Evolutionary conservation across 2,888 invertebrate species (phyloP).

Genomic region (Pedicia rivosa): DNA sequence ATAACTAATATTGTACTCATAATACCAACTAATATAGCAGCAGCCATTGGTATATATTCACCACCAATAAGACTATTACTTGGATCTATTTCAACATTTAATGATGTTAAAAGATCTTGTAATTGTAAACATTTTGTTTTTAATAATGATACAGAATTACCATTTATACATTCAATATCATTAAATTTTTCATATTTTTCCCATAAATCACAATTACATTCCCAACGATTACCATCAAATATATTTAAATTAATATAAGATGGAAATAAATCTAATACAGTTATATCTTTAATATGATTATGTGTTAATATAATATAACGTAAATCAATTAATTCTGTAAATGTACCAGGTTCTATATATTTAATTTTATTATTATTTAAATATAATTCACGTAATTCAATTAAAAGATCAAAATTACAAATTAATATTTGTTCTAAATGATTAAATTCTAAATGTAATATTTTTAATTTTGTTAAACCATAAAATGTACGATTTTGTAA

Average conservation of each 20-base stretch:
- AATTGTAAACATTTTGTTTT: background rate
- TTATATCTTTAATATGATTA: too few species aligned
- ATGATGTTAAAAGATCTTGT: slow-evolving; percentile 20
- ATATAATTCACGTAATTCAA: slow-evolving; percentile 55
- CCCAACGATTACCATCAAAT: background rate
- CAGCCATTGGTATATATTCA: slow-evolving; percentile 55
- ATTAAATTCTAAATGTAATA: slow-evolving; percentile 64
- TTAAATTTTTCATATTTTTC: slow-evolving; percentile 29
- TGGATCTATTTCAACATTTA: slow-evolving; percentile 11
- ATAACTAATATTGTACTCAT: slow-evolving; percentile 53
- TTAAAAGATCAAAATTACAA: slow-evolving; percentile 60
- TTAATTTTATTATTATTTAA: slow-evolving; percentile 59
- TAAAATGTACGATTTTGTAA: slow-evolving; percentile 71
- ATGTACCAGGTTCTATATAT: slow-evolving; percentile 58
- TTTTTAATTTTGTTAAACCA: slow-evolving; percentile 54
- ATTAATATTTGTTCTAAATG: slow-evolving; percentile 52
- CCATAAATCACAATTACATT: slow-evolving; percentile 1
- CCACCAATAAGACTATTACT: slow-evolving; percentile 24
- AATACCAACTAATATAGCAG: slow-evolving; percentile 48
- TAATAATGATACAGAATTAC: slow-evolving; percentile 7
- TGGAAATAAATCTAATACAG: too few species aligned
- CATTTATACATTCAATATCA: slow-evolving; percentile 22
- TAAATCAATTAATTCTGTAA: slow-evolving; percentile 57
- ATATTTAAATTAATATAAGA: slow-evolving; percentile 1
- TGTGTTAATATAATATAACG: too few species aligned